Evolutionary conservation across 2,888 invertebrate species (phyloP).

Genomic region (Electrophaes corylata): DNA sequence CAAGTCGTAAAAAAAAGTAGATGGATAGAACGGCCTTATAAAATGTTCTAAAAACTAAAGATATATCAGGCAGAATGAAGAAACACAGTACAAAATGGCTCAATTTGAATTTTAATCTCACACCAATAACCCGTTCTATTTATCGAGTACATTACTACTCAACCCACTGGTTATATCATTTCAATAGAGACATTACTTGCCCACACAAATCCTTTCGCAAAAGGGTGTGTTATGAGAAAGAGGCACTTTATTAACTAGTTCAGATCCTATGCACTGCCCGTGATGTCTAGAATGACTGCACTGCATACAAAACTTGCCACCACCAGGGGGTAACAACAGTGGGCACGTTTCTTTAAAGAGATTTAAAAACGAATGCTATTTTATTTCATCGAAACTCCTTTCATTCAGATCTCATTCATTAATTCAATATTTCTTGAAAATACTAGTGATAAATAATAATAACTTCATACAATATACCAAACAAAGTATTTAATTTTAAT

Average conservation of each 20-base stretch:
- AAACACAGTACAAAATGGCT: too few relatives aligned
- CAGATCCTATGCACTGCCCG: slow-evolving; percentile 44
- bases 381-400: too few relatives aligned
- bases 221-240: slow-evolving; percentile 36
- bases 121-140: not conserved
- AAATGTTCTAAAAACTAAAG: too few relatives aligned
- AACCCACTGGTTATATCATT: not conserved
- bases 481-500: too few relatives aligned
- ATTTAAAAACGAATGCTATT: not conserved
- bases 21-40: too few relatives aligned
- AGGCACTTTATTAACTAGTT: slow-evolving; percentile 41
- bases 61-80: too few relatives aligned
- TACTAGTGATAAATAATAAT: too few relatives aligned
- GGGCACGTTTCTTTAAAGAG: not conserved
- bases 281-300: slow-evolving; percentile 58
- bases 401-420: not conserved
- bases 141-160: not conserved
- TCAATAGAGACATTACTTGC: slow-evolving; percentile 13
- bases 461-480: too few relatives aligned
- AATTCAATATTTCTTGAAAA: too few relatives aligned
- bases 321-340: slow-evolving; percentile 48
- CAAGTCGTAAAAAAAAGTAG: too few relatives aligned
- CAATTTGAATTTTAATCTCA: not conserved
- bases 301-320: slow-evolving; percentile 60
- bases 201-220: slow-evolving; percentile 19